Evolutionary conservation across 1,140 invertebrate species (phyloP), one percentile per base, ranked within the genome.

Genomic region (Drosophila nebulosa): DNA sequence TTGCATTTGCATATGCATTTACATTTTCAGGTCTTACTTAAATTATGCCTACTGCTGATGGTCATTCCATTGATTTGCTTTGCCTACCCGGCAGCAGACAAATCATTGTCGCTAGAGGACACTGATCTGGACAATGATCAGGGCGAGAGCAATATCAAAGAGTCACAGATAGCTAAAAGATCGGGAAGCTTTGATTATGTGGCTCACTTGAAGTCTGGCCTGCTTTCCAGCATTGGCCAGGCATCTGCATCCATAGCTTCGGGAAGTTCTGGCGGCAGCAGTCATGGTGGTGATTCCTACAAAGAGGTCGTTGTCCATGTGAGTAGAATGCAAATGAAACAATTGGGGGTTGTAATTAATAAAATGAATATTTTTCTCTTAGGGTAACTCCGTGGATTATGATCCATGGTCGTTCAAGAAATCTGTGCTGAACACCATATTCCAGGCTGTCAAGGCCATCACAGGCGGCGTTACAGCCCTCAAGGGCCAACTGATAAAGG

Each of bases 401-500:
- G 94, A 95, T 90, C 93, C 95, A 35, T 96, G 94, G 94, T 93
- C 94, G 16, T 93, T 97, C 74, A 97, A 97, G 91, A 96, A 96
- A 89, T 95, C 95, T 0, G 95, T 97, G 59, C 90, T 97, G 7
- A 94, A 95, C 86, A 96, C 96, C 5, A 92, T 97, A 4, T 93
- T 97, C 74, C 95, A 97, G 93, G 96, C 96, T 7, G 94, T 96
- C 0, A 97, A 97, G 90, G 96, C 96, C 0, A 96, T 97, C 51
- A 95, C 96, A 46, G 96, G 96, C 14, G 96, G 96, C 24, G 95
- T 96, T 1, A 94, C 97, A 2, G 96, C 96, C 4, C 92, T 97
- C 16, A 97, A 96, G 83, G 96, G 96, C 3, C 95, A 97, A 86
- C 90, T 97, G 3, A 95, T 97, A 70, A 97, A 97, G 91, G 96